Evolutionary conservation across 2,888 invertebrate genomes (phyloP), one percentile per base, ranked within the genome.

Genomic region (Hesperia comma): DNA sequence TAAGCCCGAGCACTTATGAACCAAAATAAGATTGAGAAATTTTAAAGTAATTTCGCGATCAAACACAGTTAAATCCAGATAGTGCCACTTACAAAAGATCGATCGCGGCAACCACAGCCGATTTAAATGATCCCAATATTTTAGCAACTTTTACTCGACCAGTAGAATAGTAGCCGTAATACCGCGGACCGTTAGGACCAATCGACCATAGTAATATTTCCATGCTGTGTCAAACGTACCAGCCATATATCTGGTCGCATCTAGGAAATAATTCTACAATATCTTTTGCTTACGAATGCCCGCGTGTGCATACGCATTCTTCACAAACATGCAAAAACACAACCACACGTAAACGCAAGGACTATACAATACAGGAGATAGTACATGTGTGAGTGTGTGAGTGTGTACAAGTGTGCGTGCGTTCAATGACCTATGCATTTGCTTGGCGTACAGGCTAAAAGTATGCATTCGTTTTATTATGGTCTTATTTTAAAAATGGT

Each of bases 261-360:
- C 90, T 90, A 91, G 90, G 91, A 91, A 92, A 91, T 92, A 90
- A 90, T 90, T 90, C 88, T 84, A 88, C 91, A 89, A 92, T 91
- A 92, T 92, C 89, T 90, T 85, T 66, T 66, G 66, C 66, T 60
- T 87, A 86, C 78, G 86, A 75, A 82, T 85, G 79, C 82, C 82
- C 84, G 81, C 83, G 85, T 84, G 86, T 86, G 86, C 85, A 85
- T 79, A 90, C 90, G 90, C 92, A 92, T 92, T 92, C 92, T 90
- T 92, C 90, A 81, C 90, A 80, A 80, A 92, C 92, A 92, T 89
- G 90, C 92, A 90, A 91, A 92, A 88, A 84, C 83, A 87, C 90
- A 71, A 84, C 88, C 90, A 88, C 88, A 80, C 71, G 73, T 78
- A 72, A 72, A 79, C 75, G 70, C 68, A 79, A 80, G 77, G 80